Base-by-base conservation (phyloP, 2,888 invertebrate species). In the Caenorhabditis sp. region DNA sequence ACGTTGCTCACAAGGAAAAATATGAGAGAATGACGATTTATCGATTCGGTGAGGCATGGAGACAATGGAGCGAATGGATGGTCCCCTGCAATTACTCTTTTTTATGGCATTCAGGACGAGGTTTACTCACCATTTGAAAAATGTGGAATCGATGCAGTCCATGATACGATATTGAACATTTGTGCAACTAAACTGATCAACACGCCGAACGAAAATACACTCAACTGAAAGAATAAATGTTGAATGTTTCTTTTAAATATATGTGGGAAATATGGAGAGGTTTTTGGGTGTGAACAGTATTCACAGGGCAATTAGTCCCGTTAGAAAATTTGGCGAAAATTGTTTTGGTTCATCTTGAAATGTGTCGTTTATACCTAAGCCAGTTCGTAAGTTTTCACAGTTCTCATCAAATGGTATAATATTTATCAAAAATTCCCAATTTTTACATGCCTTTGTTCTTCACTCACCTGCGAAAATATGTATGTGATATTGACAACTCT, bases 1-100 rank as follows among this genome's bases (percentile, higher is more conserved):
- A 95, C 78, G 90, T 97, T 97, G 1, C 93, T 92, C 17, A 93
- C 77, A 63, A 97, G 89, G 88, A 97, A 97, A 88, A 93, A 93
- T n/a, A 91, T 87, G 36, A 96, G 89, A 1, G 93, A 94, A 53
- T 80, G 70, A 1, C 77, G 77, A 67, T 83, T 84, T 54, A 87
- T 75, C 26, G 82, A 70, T 21, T 67, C 68, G 50, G 75, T 56
- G 12, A 84, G 72, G 59, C 83, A 83, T 27, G 84, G 83, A 36
- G 78, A 65, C 1, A 76, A 61, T 7, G 71, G 57, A 17, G 67
- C 72, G 63, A 80, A 82, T n/a, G 82, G 81, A 53, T 74, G 68
- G 61, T 81, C 81, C 26, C 79, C 82, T 83, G 68, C 38, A 81
- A 72, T 43, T 43, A 17, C 31, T 7, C 4, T 31, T 53, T 36